These are phyloP conservation scores for Netelia inedita DNA, from an alignment of 2,888 invertebrate genomes.

Conservation along the genomic window DNA sequence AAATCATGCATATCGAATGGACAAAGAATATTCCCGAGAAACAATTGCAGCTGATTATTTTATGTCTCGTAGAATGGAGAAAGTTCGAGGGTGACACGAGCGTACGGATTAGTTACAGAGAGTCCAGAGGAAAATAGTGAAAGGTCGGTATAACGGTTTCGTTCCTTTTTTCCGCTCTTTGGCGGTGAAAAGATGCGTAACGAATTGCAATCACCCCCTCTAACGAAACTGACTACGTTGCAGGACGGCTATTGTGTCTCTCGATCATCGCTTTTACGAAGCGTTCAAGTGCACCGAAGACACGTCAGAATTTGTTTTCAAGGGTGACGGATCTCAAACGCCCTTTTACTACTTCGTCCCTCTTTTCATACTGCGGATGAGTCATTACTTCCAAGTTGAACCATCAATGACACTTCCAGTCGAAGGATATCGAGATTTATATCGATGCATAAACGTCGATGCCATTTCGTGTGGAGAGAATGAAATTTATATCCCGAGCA, in stretches of 20 bases:
- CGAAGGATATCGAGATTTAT: slow-evolving; percentile 34
- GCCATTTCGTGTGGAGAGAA: slow-evolving; percentile 22
- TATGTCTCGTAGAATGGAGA: not conserved
- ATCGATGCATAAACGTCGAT: slow-evolving; percentile 42
- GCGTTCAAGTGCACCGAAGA: slow-evolving; percentile 16
- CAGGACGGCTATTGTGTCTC: slow-evolving; percentile 10
- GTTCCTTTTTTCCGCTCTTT: slow-evolving; percentile 64
- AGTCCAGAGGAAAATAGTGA: not conserved
- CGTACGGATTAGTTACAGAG: slow-evolving; percentile 11
- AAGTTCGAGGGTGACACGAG: too few relatives aligned
- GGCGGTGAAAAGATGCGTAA: slow-evolving; percentile 76
- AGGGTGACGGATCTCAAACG: slow-evolving; percentile 18
- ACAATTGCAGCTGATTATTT: not conserved
- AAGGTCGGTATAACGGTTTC: slow-evolving; percentile 58
- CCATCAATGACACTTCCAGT: slow-evolving; percentile 35
- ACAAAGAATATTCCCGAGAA: not conserved
- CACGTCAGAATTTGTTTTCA: slow-evolving; percentile 26
- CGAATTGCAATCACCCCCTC: slow-evolving; percentile 78
- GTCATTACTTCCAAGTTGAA: slow-evolving; percentile 35
- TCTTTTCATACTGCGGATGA: slow-evolving; percentile 25
- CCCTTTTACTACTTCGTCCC: not conserved
- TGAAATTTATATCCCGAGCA: slow-evolving; percentile 47
- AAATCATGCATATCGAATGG: slow-evolving; percentile 2
- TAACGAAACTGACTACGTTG: slow-evolving; percentile 61
- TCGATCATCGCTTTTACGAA: slow-evolving; percentile 12